Evolutionary conservation across 35 echinoderm and acorn worm genomes (phyloP).

Genomic region (Amphiura filiformis): DNA sequence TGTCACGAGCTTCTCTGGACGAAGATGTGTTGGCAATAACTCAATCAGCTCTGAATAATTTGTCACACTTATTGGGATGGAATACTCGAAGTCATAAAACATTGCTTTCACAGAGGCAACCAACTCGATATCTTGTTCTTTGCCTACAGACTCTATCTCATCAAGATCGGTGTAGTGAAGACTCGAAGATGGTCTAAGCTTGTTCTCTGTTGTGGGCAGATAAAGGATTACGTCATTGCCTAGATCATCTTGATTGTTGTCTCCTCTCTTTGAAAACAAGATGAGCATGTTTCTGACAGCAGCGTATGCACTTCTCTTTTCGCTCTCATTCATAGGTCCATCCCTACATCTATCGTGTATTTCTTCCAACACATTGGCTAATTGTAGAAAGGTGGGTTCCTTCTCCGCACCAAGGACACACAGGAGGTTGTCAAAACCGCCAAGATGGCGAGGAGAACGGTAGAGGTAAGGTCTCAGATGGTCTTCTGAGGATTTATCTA

Average conservation of each 20-base stretch:
- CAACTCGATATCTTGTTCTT: not conserved
- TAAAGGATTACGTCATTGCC: not conserved
- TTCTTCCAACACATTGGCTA: not conserved
- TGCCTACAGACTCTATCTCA: not conserved
- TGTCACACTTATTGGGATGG: not conserved
- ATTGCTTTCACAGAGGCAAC: not conserved
- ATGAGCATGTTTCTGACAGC: not conserved
- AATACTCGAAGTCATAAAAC: not conserved
- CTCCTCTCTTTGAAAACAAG: not conserved
- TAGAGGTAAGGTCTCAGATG: conserved; percentile 3
- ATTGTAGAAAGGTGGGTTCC: not conserved
- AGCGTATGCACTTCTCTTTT: not conserved
- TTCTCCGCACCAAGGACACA: not conserved
- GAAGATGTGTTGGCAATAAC: not conserved
- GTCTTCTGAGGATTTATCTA: not conserved
- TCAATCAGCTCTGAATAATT: conserved; percentile 7
- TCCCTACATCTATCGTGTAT: not conserved
- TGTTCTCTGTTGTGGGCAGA: not conserved
- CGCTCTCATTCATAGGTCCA: not conserved
- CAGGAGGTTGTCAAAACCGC: not conserved
- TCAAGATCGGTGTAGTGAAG: not conserved
- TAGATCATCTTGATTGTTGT: not conserved
- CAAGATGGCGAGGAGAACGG: not conserved
- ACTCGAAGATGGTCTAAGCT: not conserved
- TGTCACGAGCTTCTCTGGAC: not conserved